phyloP scores from a whole-genome alignment of 2,113 vertebrate genomes.

The human (Homo sapiens) region GRCh38 chrX:153825001-153825500 shows the following conservation, averaged over 20 bases:
- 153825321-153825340: background rate
- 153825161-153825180: background rate
- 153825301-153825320: too few species aligned
- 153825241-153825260: too few species aligned
- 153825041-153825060: background rate
- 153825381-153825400: background rate
- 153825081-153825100: background rate
- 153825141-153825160: background rate
- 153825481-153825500: background rate
- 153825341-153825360: background rate
- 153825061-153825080: background rate
- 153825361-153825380: background rate
- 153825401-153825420: background rate
- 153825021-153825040: too few species aligned
- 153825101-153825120: background rate
- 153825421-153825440: background rate
- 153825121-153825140: background rate
- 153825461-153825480: background rate
- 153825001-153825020: too few species aligned
- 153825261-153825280: background rate
- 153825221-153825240: background rate
- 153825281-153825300: background rate
- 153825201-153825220: background rate
- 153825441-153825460: too few species aligned
- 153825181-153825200: background rate